A percentile compares a stretch with the other conserved stretches of the same genome.
phyloP scores from a whole-genome alignment of 2,888 invertebrate species.

The Mermis nigrescens region DNA sequence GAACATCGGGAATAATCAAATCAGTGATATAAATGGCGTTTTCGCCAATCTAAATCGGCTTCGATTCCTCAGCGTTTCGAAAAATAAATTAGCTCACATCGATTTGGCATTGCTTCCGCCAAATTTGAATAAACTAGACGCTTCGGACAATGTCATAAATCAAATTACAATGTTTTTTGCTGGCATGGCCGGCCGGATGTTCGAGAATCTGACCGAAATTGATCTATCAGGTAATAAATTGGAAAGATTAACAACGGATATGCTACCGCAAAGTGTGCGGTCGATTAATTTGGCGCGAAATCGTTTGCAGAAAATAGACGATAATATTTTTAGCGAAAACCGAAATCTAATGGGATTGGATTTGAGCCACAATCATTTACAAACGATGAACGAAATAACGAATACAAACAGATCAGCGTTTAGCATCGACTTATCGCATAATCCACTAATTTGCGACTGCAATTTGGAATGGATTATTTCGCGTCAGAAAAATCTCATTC shows the following conservation, averaged over 20 bases:
- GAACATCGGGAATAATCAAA: background rate
- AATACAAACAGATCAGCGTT: background rate
- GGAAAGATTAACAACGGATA: conserved; percentile 9
- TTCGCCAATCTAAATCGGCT: background rate
- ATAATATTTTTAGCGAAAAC: conserved; percentile 3
- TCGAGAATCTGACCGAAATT: conserved; percentile 38
- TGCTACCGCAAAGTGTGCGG: conserved; percentile 9
- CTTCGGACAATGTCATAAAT: background rate
- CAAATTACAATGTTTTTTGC: background rate
- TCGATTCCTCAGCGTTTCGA: background rate
- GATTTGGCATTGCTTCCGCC: background rate
- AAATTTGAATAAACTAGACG: background rate
- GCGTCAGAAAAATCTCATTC: background rate
- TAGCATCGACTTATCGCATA: background rate
- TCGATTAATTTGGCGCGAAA: conserved; percentile 9
- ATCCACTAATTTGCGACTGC: background rate
- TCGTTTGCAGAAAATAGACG: conserved; percentile 3
- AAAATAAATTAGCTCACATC: background rate
- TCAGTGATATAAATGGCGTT: background rate
- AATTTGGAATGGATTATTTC: background rate
- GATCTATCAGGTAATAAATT: conserved; percentile 78
- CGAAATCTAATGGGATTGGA: conserved; percentile 1
- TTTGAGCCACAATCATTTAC: background rate
- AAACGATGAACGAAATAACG: background rate
- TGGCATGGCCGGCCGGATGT: background rate